These are phyloP conservation scores for Oeneis ivallda DNA, from an alignment of 2,888 invertebrate genomes.

Conservation along the genomic window DNA sequence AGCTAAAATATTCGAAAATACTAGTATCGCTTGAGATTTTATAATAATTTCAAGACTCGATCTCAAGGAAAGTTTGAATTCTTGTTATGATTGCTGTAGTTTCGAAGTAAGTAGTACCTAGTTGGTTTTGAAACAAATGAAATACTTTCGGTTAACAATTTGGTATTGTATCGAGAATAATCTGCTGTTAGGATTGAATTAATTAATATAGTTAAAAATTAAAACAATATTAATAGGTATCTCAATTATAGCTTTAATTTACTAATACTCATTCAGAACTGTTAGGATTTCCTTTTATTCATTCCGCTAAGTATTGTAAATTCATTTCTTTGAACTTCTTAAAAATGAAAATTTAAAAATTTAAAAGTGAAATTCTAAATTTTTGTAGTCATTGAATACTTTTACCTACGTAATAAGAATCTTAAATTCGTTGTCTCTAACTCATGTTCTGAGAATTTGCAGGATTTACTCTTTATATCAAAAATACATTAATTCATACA, in stretches of 20 bases:
- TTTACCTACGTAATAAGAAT: not conserved
- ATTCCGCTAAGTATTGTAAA: not conserved
- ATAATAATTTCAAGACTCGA: not conserved
- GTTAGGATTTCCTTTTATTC: not conserved
- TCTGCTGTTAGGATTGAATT: not conserved
- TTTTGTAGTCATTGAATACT: not conserved
- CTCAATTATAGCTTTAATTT: not conserved
- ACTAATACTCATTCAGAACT: not conserved
- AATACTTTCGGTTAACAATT: not conserved
- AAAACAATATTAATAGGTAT: not conserved
- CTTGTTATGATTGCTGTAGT: slow-evolving; percentile 1
- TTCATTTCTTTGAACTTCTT: slow-evolving; percentile 1
- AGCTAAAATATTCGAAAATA: not conserved
- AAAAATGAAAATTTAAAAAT: no score
- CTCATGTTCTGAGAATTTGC: not conserved
- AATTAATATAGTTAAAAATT: no score
- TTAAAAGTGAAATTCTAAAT: slow-evolving; percentile 1
- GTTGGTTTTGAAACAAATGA: not conserved
- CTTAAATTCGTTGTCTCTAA: not conserved
- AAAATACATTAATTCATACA: no score
- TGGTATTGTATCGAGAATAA: not conserved
- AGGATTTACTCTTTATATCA: not conserved
- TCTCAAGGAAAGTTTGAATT: not conserved
- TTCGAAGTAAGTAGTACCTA: slow-evolving; percentile 5
- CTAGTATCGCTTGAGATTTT: not conserved